Base-by-base conservation (phyloP, 2,113 vertebrate species). In the Porphyrio hochstetteri region DNA sequence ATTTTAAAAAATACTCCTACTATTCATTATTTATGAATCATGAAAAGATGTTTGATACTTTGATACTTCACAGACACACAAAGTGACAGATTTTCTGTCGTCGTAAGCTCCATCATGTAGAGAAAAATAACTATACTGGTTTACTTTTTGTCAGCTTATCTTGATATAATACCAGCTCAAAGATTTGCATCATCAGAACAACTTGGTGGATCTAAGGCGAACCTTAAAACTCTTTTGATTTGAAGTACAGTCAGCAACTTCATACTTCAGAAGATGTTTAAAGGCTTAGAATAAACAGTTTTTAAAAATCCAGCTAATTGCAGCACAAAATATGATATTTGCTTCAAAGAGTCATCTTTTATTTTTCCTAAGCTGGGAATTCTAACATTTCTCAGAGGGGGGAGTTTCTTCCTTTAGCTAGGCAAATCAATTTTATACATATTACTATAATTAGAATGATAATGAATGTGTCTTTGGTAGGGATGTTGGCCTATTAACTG, bases 321-420 rank as follows among this genome's bases (percentile, higher is more conserved):
- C 90, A 92, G 88, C 42, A 92, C 80, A 92, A 95, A 91, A 94
- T 15, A 87, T 0, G 27, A 87, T 70, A 93, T 92, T 95, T 96
- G 55, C 93, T 95, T 70, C 60, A n/a, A 85, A 95, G 71, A 90
- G 90, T 55, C 44, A 63, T 59, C 50, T 86, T 93, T 89, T 89
- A 38, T 94, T 93, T 89, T 84, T 83, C 67, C 77, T 84, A 85
- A 95, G 46, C 50, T 2, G 4, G 44, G 70, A 95, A 87, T 92
- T 86, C 69, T 27, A 92, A 50, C 63, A 42, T 71, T 88, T 96
- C 93, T 91, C 93, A 33, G 61, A 69, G 59, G 70, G 59, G 71
- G 52, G 14, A 92, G 44, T 92, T 88, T 76, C 82, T 75, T 95
- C 79, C 88, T 93, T 94, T 82, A 92, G 86, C 80, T 94, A 96